Evolutionary conservation across 2,113 vertebrate species (phyloP).

Genomic region (Rhinoderma darwinii): DNA sequence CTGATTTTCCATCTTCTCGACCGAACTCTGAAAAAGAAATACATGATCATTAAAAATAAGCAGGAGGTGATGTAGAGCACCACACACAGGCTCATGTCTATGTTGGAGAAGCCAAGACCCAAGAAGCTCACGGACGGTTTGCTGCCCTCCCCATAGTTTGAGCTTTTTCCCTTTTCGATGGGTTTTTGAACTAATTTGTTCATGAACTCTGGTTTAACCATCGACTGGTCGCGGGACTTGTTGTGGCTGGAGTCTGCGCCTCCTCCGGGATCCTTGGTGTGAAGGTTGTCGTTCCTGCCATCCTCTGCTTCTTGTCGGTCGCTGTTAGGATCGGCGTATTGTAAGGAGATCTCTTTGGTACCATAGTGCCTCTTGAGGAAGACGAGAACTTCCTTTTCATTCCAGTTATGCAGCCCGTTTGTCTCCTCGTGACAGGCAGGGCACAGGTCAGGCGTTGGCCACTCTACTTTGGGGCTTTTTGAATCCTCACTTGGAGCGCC

Average conservation of each 20-base stretch:
- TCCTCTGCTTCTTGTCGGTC: not conserved
- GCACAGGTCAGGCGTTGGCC: slow-evolving; percentile 89
- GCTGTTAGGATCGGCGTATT: slow-evolving; percentile 65
- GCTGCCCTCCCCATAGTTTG: not conserved
- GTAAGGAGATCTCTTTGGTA: slow-evolving; percentile 74
- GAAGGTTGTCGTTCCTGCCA: not conserved
- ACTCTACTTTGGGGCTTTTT: slow-evolving; percentile 85
- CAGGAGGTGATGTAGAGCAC: slow-evolving; percentile 86
- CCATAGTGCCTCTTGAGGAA: slow-evolving; percentile 86
- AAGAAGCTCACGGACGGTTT: slow-evolving; percentile 74
- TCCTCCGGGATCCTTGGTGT: not conserved
- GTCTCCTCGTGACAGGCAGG: slow-evolving; percentile 85
- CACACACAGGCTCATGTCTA: slow-evolving; percentile 97
- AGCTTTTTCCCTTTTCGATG: slow-evolving; percentile 6
- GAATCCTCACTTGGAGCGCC: slow-evolving; percentile 90
- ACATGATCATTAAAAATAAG: slow-evolving; percentile 91
- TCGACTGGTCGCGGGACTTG: accelerated
- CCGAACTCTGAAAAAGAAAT: slow-evolving; percentile 89
- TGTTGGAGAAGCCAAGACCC: slow-evolving; percentile 85
- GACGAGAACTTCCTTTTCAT: slow-evolving; percentile 76
- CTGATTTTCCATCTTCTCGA: slow-evolving; percentile 83
- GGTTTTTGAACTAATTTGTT: not conserved
- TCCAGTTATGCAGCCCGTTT: slow-evolving; percentile 84
- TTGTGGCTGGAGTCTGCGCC: not conserved
- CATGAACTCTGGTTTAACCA: not conserved